Conservation (phyloP, 35 echinoderm and acorn worm genomes). For the Diadema setosum region DNA sequence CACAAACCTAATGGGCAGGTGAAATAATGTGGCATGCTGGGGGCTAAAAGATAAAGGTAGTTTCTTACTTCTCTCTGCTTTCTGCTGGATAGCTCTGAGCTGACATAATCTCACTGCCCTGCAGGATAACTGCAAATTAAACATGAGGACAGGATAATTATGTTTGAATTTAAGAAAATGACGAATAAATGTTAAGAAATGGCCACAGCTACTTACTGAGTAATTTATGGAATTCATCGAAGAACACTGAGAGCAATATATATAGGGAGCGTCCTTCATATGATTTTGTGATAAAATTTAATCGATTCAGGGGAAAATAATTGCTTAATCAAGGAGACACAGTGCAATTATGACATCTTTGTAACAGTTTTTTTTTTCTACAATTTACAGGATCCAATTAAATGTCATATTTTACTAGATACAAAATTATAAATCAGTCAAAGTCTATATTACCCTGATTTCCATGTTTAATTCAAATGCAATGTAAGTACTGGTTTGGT, state of each 20-base stretch:
- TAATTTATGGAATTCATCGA: not conserved
- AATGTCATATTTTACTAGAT: too few relatives aligned
- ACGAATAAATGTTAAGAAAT: too few relatives aligned
- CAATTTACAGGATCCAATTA: too few relatives aligned
- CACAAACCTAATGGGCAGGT: not conserved
- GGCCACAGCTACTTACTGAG: not conserved
- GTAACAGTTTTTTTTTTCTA: too few relatives aligned
- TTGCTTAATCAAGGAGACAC: too few relatives aligned
- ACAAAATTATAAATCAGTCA: too few relatives aligned
- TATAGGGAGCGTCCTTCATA: not conserved
- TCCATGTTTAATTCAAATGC: not conserved
- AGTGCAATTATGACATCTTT: too few relatives aligned
- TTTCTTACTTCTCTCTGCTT: not conserved
- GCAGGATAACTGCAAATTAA: not conserved
- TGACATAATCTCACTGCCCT: not conserved
- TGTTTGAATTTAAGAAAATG: too few relatives aligned
- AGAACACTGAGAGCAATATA: not conserved
- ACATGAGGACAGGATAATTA: not conserved
- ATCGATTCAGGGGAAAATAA: too few relatives aligned
- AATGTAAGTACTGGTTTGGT: not conserved
- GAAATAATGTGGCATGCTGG: too few relatives aligned
- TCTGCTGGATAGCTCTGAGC: not conserved
- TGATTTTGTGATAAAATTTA: not conserved
- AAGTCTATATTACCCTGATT: not conserved
- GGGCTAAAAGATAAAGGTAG: too few relatives aligned